Percentiles rank a stretch among this genome's conserved stretches.
Evolutionary conservation across 2,797 vertebrate species (phyloP).

Genomic region (Spinus pinus): DNA sequence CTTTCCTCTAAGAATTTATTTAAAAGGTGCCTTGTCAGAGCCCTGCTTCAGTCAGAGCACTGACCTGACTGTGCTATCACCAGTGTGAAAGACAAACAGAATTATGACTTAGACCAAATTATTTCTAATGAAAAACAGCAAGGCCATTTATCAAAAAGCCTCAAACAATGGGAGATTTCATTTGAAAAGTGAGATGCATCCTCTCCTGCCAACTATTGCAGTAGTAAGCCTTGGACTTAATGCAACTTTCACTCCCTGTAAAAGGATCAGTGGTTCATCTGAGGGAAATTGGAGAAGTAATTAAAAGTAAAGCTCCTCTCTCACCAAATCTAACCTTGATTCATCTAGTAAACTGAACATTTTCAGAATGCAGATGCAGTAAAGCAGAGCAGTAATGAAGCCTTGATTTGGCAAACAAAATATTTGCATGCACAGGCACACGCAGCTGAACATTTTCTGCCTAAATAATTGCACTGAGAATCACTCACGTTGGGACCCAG

Average conservation of each 20-base stretch:
- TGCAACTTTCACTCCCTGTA: neutral
- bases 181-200: neutral
- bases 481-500: neutral
- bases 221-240: neutral
- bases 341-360: neutral
- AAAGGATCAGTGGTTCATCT: slow-evolving; percentile 21
- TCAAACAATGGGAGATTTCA: slow-evolving; percentile 20
- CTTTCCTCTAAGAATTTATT: neutral
- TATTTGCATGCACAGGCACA: neutral
- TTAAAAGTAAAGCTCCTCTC: slow-evolving; percentile 31
- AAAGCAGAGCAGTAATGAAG: neutral
- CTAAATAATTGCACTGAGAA: neutral
- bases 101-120: slow-evolving; percentile 10
- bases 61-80: neutral
- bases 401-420: neutral
- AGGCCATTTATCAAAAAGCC: slow-evolving; percentile 6
- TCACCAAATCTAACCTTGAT: neutral
- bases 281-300: neutral
- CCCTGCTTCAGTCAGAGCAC: neutral
- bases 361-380: neutral
- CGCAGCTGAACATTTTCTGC: neutral
- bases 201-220: neutral
- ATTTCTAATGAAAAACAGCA: neutral
- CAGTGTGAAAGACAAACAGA: slow-evolving; percentile 3
- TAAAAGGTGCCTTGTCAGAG: neutral